These are phyloP conservation scores for Rhipidura dahli DNA, from an alignment of 2,113 vertebrate species.

Conservation along the genomic window DNA sequence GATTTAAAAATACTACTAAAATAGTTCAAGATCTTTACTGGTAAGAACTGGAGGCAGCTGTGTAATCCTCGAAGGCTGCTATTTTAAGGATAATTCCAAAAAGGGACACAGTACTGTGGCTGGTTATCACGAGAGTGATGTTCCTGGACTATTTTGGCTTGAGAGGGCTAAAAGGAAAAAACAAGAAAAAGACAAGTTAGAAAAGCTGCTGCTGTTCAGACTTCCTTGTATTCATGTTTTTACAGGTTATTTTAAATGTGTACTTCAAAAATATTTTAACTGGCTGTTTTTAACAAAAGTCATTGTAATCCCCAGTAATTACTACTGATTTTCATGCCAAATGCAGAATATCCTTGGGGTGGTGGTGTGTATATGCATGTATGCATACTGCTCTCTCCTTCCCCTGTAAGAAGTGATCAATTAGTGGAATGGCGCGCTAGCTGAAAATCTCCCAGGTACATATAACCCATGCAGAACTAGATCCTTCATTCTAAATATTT, in stretches of 20 bases:
- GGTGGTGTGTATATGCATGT: background rate
- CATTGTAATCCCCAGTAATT: background rate
- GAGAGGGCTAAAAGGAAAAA: background rate
- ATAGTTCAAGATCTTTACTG: conserved; percentile 18
- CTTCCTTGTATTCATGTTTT: background rate
- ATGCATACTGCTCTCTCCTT: background rate
- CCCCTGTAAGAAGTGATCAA: background rate
- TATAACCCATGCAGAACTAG: background rate
- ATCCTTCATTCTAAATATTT: background rate
- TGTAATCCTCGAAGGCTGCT: conserved; percentile 37
- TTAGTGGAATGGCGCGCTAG: background rate
- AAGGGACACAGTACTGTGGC: background rate
- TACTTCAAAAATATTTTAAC: background rate
- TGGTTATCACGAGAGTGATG: background rate
- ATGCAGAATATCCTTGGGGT: background rate
- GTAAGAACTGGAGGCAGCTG: conserved; percentile 45
- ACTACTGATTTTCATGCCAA: background rate
- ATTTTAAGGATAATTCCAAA: conserved; percentile 49
- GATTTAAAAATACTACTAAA: conserved; percentile 38
- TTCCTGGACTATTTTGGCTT: background rate
- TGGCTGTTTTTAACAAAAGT: background rate
- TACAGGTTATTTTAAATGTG: background rate
- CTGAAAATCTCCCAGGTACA: background rate
- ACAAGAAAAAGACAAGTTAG: background rate
- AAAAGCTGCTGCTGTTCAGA: background rate